Base-by-base conservation (phyloP, 2,113 vertebrate genomes). In the Corvus moneduloides region DNA sequence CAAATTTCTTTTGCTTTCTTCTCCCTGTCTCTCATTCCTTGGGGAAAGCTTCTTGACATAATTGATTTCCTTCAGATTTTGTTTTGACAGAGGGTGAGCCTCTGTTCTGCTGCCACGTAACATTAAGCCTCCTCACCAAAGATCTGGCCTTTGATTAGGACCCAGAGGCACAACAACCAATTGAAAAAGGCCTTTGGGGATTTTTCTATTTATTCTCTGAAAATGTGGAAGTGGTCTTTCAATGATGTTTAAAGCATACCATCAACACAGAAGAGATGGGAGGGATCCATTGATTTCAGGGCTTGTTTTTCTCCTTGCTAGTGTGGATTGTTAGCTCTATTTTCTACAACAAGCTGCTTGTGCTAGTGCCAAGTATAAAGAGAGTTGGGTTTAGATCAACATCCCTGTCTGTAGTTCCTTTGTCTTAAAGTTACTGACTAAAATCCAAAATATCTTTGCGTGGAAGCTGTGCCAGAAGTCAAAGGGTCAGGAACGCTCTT, bases 221-320 rank as follows among this genome's bases (percentile, higher is more conserved):
- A 87, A 90, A 94, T 5, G 35, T 69, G 76, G 89, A 81, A 84
- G 48, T 48, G 56, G 67, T 83, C 55, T 77, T 87, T 77, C 63
- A 87, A 19, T 48, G 37, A 67, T 46, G 52, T 90, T 92, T 84
- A 64, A 90, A 82, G 44, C 32, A 41, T n/a, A 32, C 14, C 8
- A 37, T 84, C 74, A 94, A 37, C 61, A 63, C 56, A 84, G 76
- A 84, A 59, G 73, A 77, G 33, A 55, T 30, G 41, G 77, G 84
- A 92, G n/a, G 28, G 56, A 56, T 41, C 22, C n/a, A 14, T 43
- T 61, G 73, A 84, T 78, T 87, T 56, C 52, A 54, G 64, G 80
- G 64, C 44, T 94, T 95, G 79, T 93, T 96, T 92, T 87, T 51
- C 24, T 81, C n/a, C 61, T 68, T 71, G 68, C 33, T 89, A n/a